Base-by-base conservation (phyloP, 2,888 invertebrate genomes). In the Digitonthophagus gazella region DNA sequence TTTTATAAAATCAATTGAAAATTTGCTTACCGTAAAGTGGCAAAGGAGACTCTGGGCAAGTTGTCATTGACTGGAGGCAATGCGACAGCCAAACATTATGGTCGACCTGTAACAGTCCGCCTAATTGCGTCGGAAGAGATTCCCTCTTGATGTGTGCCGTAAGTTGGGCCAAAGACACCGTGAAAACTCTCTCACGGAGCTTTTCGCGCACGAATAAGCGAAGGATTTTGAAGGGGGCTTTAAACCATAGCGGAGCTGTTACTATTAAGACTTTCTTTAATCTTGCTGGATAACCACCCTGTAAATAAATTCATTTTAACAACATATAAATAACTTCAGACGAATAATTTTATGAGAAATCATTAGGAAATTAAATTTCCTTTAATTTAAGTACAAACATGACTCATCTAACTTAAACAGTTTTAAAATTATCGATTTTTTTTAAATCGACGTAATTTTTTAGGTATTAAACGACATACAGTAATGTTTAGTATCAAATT, bases 241-340 rank as follows among this genome's bases (percentile, higher is more conserved):
- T 97, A 85, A 98, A 98, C 98, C 98, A 98, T 80, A 98, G 85
- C 67, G 98, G 98, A 64, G 98, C 97, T 72, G 97, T 97, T 77
- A 96, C 97, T 80, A 98, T 97, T 72, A 98, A 86, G 74, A 98
- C 97, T 85, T 97, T 97, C 85, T 97, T 97, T 80, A 98, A 85
- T 79, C 97, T 93, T 20, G 98, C 98, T 75, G 98, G 98, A 86
- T 97, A 98, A 67, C 95, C 96, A 76, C 97, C 97, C 97, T 97
- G 85, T 5, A 86, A 86, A 71, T 70, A 75, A 72, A 72, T 65
- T 72, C 6, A 6, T 22, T 4, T 22, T 22, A n/a, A n/a, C n/a
- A n/a, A n/a, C n/a, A n/a, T n/a, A n/a, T n/a, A n/a, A n/a, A n/a
- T n/a, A n/a, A n/a, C n/a, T n/a, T n/a, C n/a, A n/a, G n/a, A n/a